Percentiles rank a stretch among this genome's conserved stretches.
Conservation (phyloP, 2,888 invertebrate species). For the Drosophila anomalipes region DNA sequence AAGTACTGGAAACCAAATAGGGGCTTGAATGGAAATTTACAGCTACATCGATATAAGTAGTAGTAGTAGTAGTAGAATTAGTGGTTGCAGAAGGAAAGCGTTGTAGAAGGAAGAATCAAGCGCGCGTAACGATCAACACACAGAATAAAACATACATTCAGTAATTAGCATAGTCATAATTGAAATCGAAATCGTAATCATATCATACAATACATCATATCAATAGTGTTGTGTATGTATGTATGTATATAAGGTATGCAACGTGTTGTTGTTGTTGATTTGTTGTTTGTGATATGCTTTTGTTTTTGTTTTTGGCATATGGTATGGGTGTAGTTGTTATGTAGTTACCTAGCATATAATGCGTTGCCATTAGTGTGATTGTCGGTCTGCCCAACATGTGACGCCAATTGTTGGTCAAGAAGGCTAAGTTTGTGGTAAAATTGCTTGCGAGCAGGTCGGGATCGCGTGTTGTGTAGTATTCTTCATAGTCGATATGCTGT, state of each 20-base stretch:
- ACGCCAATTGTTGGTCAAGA: conserved; percentile 98
- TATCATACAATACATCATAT: conserved; percentile 19
- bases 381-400: conserved; percentile 98
- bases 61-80: neutral
- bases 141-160: conserved; percentile 10
- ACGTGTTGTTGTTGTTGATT: neutral
- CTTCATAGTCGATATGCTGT: conserved; percentile 95
- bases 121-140: conserved; percentile 21
- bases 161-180: neutral
- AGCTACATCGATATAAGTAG: neutral
- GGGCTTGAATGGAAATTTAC: neutral
- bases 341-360: conserved; percentile 92
- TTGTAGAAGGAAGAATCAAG: conserved; percentile 18
- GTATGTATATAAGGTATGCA: neutral
- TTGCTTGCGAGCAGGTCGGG: conserved; percentile 97
- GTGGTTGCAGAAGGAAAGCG: neutral
- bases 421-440: conserved; percentile 96
- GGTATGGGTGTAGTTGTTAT: conserved; percentile 35
- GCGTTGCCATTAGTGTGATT: conserved; percentile 94
- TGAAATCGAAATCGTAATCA: conserved; percentile 3
- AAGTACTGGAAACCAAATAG: neutral
- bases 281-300: conserved; percentile 9
- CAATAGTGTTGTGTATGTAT: conserved; percentile 21
- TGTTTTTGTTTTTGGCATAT: conserved; percentile 16
- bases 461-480: conserved; percentile 99